Conservation (phyloP, 2,888 invertebrate species). For the Amphimallon solstitiale region DNA sequence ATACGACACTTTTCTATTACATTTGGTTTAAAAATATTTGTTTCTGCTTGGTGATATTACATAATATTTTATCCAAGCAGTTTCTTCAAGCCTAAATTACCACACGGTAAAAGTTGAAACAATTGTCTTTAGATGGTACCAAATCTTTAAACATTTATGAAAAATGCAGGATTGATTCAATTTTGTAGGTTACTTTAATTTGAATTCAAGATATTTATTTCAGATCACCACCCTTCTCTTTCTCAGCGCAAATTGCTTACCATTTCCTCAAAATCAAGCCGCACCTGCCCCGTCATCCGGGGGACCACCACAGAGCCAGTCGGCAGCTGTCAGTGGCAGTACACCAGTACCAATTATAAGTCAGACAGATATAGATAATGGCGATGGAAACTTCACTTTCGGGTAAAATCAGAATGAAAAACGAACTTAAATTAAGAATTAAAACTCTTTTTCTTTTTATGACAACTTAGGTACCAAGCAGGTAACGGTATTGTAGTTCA, state of each 20-base stretch:
- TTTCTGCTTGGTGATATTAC: too few species aligned
- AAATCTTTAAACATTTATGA: too few species aligned
- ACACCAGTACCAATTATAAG: conserved; percentile 26
- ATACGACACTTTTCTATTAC: too few species aligned
- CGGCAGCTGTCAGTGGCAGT: neutral
- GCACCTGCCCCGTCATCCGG: neutral
- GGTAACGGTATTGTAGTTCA: conserved; percentile 24
- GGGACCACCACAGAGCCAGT: neutral
- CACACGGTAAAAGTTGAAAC: too few species aligned
- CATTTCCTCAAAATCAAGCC: conserved; percentile 8
- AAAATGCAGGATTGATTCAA: too few species aligned
- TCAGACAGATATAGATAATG: conserved; percentile 26
- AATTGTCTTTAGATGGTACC: too few species aligned
- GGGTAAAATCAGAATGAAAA: neutral
- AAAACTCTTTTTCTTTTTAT: neutral
- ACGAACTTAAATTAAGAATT: neutral
- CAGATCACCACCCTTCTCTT: neutral
- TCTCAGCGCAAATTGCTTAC: neutral
- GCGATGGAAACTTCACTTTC: conserved; percentile 28
- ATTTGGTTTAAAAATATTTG: too few species aligned
- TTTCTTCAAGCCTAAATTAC: too few species aligned
- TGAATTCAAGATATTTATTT: too few species aligned
- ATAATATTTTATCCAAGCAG: too few species aligned
- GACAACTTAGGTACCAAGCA: conserved; percentile 8
- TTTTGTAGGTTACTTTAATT: too few species aligned